Percentiles rank a stretch among this genome's conserved stretches.
These are phyloP conservation scores for Cerceris ruficornis DNA, from an alignment of 2,888 invertebrate genomes.

Conservation along the genomic window DNA sequence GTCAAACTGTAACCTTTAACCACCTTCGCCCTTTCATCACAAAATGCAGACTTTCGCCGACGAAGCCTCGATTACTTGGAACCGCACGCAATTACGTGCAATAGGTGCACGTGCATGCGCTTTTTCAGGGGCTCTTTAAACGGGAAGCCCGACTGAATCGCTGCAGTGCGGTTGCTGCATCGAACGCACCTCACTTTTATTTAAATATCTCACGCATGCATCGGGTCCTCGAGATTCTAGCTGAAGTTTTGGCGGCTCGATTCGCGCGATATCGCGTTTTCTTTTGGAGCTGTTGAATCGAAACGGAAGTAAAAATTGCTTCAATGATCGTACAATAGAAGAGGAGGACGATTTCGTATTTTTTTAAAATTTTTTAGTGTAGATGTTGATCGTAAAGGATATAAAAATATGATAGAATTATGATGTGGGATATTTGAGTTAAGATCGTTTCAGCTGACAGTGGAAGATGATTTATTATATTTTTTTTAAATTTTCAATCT, in stretches of 20 bases:
- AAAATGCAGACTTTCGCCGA: constrained; percentile 37
- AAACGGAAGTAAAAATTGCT: too few relatives aligned
- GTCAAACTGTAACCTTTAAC: constrained; percentile 10
- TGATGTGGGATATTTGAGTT: too few relatives aligned
- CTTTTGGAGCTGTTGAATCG: too few relatives aligned
- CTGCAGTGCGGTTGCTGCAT: constrained; percentile 54
- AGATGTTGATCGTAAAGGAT: too few relatives aligned
- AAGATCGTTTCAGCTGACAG: too few relatives aligned
- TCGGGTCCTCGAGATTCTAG: not conserved
- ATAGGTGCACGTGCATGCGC: constrained; percentile 55
- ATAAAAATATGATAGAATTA: too few relatives aligned
- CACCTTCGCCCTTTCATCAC: constrained; percentile 10
- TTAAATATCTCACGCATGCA: not conserved
- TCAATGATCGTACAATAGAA: too few relatives aligned
- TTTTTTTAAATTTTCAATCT: too few relatives aligned
- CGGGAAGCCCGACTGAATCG: constrained; percentile 30
- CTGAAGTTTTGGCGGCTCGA: not conserved
- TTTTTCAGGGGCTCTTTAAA: constrained; percentile 33
- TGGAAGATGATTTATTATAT: too few relatives aligned
- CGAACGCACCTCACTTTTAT: not conserved
- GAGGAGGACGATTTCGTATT: too few relatives aligned
- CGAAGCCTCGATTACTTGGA: constrained; percentile 1
- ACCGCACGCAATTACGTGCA: constrained; percentile 46
- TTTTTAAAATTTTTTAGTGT: too few relatives aligned
- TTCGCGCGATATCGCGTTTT: not conserved